phyloP scores from a whole-genome alignment of 2,888 invertebrate genomes.

The Clistopyga incitator region DNA sequence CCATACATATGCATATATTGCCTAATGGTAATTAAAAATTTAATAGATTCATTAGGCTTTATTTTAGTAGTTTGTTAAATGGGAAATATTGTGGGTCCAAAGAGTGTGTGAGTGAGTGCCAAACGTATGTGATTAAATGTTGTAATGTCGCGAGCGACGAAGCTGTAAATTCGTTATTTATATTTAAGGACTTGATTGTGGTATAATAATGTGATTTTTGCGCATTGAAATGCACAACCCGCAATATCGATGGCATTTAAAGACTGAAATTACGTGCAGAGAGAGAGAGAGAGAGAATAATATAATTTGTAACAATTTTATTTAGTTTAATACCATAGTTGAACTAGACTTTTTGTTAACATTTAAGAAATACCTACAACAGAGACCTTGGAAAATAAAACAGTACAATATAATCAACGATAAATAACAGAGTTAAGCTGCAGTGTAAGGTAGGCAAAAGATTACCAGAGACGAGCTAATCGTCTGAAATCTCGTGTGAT shows the following conservation, averaged over 20 bases:
- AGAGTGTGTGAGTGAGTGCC: constrained; percentile 45
- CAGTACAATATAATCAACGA: constrained; percentile 37
- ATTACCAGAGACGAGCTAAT: constrained; percentile 11
- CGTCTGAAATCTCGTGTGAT: constrained; percentile 23
- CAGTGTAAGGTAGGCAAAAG: constrained; percentile 6
- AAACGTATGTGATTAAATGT: constrained; percentile 5
- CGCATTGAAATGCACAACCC: constrained; percentile 7
- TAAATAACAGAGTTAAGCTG: constrained; percentile 15
- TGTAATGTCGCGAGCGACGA: neutral
- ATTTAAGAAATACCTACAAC: neutral
- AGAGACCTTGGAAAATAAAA: constrained; percentile 22
- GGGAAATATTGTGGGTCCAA: constrained; percentile 44
- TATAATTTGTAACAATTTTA: neutral
- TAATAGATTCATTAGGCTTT: constrained; percentile 28
- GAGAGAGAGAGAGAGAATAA: constrained; percentile 18
- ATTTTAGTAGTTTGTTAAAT: constrained; percentile 7
- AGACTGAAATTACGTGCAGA: constrained; percentile 51
- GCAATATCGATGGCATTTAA: constrained; percentile 44
- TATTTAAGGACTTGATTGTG: constrained; percentile 13
- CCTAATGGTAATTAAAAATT: constrained; percentile 13
- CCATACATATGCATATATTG: neutral
- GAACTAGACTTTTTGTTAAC: neutral
- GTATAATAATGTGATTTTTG: constrained; percentile 12
- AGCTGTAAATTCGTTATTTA: constrained; percentile 17
- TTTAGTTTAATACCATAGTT: constrained; percentile 1